Conservation (phyloP, 2,113 vertebrate species). For the Edolisoma coerulescens region DNA sequence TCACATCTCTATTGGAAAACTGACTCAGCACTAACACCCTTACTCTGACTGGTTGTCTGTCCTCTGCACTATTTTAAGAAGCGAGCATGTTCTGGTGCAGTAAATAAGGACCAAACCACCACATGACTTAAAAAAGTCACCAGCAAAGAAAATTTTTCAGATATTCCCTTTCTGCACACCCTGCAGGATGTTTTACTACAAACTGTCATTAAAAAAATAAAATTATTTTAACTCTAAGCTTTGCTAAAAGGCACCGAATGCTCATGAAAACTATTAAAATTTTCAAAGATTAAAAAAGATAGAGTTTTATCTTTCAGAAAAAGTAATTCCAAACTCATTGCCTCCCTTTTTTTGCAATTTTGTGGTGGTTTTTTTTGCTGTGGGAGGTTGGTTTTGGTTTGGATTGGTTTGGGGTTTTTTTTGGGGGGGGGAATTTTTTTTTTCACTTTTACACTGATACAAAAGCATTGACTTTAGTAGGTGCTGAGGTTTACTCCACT, state of each 20-base stretch:
- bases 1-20: constrained; percentile 53
- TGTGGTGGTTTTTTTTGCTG: rapidly evolving
- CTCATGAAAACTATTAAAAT: neutral
- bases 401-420: neutral
- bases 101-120: neutral
- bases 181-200: neutral
- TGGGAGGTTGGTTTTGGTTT: neutral
- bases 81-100: neutral
- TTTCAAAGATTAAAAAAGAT: neutral
- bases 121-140: neutral
- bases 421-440: rapidly evolving
- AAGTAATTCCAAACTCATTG: neutral
- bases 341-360: neutral
- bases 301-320: neutral
- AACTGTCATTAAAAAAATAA: neutral
- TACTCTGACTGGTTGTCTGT: constrained; percentile 30
- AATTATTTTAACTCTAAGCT: neutral
- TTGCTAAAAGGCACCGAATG: neutral
- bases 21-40: constrained; percentile 39
- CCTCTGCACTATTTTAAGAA: constrained; percentile 31
- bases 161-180: neutral
- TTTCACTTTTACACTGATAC: neutral
- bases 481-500: neutral
- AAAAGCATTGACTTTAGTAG: neutral
- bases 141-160: neutral